phyloP scores from a whole-genome alignment of 2,113 vertebrate species.

The Pantherophis guttatus region DNA sequence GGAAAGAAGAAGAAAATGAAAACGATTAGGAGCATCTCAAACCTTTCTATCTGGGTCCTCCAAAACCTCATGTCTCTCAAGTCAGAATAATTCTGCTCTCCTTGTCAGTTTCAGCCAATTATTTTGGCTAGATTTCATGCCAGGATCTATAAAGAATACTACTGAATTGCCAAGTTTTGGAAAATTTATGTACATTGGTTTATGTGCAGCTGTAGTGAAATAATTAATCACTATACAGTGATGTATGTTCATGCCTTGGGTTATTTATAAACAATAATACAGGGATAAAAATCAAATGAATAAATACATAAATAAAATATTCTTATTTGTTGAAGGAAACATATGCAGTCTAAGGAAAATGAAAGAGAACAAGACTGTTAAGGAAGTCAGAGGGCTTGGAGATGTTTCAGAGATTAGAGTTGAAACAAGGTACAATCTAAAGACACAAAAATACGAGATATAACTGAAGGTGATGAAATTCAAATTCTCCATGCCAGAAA shows the following conservation, averaged over 20 bases:
- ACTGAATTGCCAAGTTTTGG: background rate
- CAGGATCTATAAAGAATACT: background rate
- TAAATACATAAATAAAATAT: background rate
- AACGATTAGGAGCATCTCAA: background rate
- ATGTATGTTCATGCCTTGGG: background rate
- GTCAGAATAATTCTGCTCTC: background rate
- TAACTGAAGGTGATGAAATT: background rate
- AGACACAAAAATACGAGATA: background rate
- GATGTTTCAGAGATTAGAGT: background rate
- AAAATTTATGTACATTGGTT: background rate
- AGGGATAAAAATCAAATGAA: background rate
- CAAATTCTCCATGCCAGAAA: background rate
- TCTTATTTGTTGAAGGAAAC: background rate
- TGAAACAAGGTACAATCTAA: background rate
- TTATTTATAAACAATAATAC: background rate
- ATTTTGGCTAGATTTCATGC: background rate
- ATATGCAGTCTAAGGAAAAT: background rate
- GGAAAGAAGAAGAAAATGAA: background rate
- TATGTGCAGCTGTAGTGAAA: conserved; percentile 14
- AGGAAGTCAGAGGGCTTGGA: background rate
- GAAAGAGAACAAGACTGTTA: background rate
- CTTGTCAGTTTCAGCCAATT: background rate
- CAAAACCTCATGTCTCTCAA: background rate
- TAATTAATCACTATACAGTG: background rate
- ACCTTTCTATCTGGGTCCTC: background rate